Base-by-base conservation (phyloP, 2,888 invertebrate species). In the Sceliomorpha sp. region DNA sequence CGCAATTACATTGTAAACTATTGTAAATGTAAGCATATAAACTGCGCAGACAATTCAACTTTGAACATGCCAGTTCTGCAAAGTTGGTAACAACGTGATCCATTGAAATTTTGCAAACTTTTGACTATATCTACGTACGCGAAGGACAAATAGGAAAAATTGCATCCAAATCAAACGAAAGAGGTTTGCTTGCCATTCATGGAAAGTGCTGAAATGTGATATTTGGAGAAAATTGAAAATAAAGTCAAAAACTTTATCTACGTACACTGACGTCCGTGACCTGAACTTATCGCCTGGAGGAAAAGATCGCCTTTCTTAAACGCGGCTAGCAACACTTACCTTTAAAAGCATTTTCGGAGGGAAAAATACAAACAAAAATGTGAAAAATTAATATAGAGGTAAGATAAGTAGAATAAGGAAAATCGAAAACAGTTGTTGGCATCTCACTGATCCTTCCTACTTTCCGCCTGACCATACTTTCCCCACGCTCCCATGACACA, bases 141-240 rank as follows among this genome's bases (percentile, higher is more conserved):
- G 42, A 36, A 42, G 37, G 48, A 63, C 55, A 63, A 63, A 63
- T 55, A 42, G 34, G 34, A 55, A 42, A 36, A 48, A 55, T 63
- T 63, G 42, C 40, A 31, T 36, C 48, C 15, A 63, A 55, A 55
- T 55, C 47, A 63, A 63, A 55, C 47, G 48, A 48, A 63, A 34
- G 42, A 29, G 36, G 24, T 55, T 63, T 42, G 27, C 53, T 48
- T 48, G 36, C 48, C 40, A 40, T 63, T 63, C 55, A 48, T 55
- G 63, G 48, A 55, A 63, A 63, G 32, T 47, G 53, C 53, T 62
- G 53, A 55, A 62, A 55, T 62, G 32, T 53, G 40, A 39, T 62
- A 47, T 53, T 47, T 47, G 27, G 45, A 51, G 45, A 26, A 53
- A 45, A 53, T 24, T 26, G 17, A 53, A 44, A 45, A 47, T 47